A percentile compares a stretch with the other conserved stretches of the same genome.
Conservation (phyloP, 2,797 vertebrate genomes). For the Natrix natrix region DNA sequence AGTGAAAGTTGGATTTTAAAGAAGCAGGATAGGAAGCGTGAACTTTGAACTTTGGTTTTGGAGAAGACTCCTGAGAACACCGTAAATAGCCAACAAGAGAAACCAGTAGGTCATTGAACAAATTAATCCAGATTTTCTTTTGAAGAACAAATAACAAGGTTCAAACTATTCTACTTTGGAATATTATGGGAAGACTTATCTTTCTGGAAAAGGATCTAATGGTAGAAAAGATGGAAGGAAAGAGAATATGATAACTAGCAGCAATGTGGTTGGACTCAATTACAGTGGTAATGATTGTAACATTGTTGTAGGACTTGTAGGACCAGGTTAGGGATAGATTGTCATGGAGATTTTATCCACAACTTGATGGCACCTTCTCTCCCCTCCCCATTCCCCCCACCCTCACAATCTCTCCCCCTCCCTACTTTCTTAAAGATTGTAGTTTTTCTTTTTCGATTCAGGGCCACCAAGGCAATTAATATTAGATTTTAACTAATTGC, state of each 20-base stretch:
- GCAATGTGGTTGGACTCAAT: neutral
- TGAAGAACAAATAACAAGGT: neutral
- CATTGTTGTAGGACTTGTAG: neutral
- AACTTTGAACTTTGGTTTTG: neutral
- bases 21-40: neutral
- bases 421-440: neutral
- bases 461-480: neutral
- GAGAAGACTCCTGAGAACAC: neutral
- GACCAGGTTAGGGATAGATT: neutral
- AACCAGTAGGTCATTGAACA: neutral
- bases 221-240: neutral
- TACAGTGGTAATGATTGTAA: neutral
- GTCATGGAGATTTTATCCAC: neutral
- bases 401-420: too few species aligned
- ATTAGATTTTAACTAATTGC: neutral
- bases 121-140: neutral
- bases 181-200: neutral
- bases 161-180: neutral
- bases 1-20: neutral
- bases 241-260: neutral
- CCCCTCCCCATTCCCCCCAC: too few species aligned
- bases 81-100: neutral
- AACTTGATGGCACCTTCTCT: neutral
- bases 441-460: neutral
- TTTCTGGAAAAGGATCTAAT: neutral